Base-by-base conservation (phyloP, 2,797 vertebrate genomes). In the Triplophysa yarkandensis region DNA sequence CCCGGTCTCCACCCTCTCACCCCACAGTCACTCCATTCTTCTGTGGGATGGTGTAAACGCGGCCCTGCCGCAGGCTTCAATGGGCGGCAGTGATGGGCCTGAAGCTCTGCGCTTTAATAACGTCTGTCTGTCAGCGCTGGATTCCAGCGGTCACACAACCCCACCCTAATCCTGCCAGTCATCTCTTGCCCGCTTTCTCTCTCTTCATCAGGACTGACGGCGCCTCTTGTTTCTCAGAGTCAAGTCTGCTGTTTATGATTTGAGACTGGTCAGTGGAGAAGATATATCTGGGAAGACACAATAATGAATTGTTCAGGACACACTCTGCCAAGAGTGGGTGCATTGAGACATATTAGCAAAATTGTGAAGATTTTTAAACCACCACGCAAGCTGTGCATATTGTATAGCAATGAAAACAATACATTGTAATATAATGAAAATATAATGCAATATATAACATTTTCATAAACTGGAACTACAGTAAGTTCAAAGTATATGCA, bases 1-100 rank as follows among this genome's bases (percentile, higher is more conserved):
- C n/a, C 52, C 48, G 48, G 25, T 57, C 81, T 83, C 44, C 71
- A 71, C 71, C 71, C 69, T 73, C 77, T 77, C 78, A 82, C 81
- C 83, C 68, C 81, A 94, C 90, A 94, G 93, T 87, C 82, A 78
- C 39, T 86, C 88, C 83, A 92, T 94, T 94, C 91, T 94, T 85
- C 69, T 67, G 39, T 48, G 76, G 69, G 67, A 61, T 73, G 84
- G 86, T 90, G 87, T 90, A 89, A 90, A 86, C 28, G 71, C 1
- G 19, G 82, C 82, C 3, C 16, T 13, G 39, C 86, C 87, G 80
- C 85, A 82, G 83, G 73, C 28, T 0, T 92, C 91, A 92, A 84
- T 84, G 50, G 84, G 84, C 85, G 62, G 34, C 83, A 61, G 78
- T 90, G 78, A 80, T 68, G 70, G 52, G 67, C 43, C 87, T 85